Evolutionary conservation across 1,140 invertebrate genomes (phyloP), one percentile per base, ranked within the genome.

Genomic region (Scaptomyza pallida): DNA sequence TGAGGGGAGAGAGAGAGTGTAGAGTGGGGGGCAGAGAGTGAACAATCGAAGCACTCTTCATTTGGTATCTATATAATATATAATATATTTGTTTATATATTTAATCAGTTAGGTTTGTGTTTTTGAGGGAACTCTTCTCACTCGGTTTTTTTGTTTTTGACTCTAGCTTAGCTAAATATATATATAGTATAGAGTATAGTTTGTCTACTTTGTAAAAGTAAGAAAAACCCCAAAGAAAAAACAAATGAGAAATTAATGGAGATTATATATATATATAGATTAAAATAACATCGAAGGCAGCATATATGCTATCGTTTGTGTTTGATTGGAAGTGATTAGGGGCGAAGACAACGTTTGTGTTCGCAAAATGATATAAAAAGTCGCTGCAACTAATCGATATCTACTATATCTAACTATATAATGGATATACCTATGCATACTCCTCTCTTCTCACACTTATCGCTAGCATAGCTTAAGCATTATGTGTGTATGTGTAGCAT

Each of bases 361-460:
- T 75, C 43, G n/a, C n/a, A n/a, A 47, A 41, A 67, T 37, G 6
- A 26, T 10, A n/a, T 47, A 9, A 30, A 50, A 30, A 23, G 48
- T 41, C 26, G 30, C 26, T 35, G 52, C 55, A n/a, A n/a, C n/a
- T n/a, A n/a, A n/a, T n/a, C 79, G 78, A 75, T 30, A 30, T 30
- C 26, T 23, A 23, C 3, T 78, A 65, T 60, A 56, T 72, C 17
- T 23, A 51, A 40, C 15, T 69, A 47, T 56, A 56, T 50, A n/a
- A 41, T 70, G 21, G 15, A 47, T 69, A 23, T 41, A 37, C 51
- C 64, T 72, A 37, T 67, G 68, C 57, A 68, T 80, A 80, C 2
- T 80, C 56, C 9, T 9, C 2, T 63, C n/a, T n/a, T n/a, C n/a
- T n/a, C n/a, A n/a, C n/a, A n/a, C 78, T 81, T 80, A 80, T 63